A percentile compares a stretch with the other conserved stretches of the same genome.
phyloP scores from a whole-genome alignment of 2,888 invertebrate genomes.

The Sussaba pulchella region DNA sequence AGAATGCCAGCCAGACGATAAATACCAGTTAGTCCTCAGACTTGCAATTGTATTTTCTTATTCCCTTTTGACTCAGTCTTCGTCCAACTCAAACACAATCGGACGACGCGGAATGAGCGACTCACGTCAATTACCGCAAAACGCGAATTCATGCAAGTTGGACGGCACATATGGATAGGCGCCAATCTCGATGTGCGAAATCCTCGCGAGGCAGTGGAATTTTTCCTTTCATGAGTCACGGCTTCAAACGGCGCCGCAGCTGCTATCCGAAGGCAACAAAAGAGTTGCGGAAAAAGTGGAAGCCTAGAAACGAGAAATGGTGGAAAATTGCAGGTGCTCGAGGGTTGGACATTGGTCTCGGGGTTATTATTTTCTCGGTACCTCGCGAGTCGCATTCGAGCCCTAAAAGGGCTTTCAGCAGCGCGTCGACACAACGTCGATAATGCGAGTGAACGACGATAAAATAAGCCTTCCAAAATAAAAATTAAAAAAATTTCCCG shows the following conservation, averaged over 20 bases:
- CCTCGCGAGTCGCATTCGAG: no score
- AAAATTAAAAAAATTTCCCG: not conserved
- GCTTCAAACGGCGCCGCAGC: no score
- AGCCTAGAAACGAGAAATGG: no score
- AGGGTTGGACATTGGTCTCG: no score
- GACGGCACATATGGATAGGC: not conserved
- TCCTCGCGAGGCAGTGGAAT: not conserved
- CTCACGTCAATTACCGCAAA: constrained; percentile 10
- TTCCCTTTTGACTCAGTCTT: not conserved
- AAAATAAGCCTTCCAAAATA: constrained; percentile 35
- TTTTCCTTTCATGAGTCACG: not conserved
- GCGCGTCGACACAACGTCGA: no score
- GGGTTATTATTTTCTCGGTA: no score
- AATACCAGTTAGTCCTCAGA: constrained; percentile 62
- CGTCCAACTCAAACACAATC: not conserved
- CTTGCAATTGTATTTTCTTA: constrained; percentile 29
- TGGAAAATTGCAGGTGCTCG: no score
- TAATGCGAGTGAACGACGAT: constrained; percentile 3
- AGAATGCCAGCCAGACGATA: constrained; percentile 54
- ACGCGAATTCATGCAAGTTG: constrained; percentile 10
- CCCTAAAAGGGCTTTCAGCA: no score
- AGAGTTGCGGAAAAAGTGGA: no score
- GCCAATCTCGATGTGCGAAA: not conserved
- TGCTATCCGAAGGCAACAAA: no score
- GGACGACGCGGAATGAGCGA: constrained; percentile 3